Percentiles rank a stretch among this genome's conserved stretches.
Conservation (phyloP, 1,140 invertebrate species). For the Pseudomyrmex pallidus region DNA sequence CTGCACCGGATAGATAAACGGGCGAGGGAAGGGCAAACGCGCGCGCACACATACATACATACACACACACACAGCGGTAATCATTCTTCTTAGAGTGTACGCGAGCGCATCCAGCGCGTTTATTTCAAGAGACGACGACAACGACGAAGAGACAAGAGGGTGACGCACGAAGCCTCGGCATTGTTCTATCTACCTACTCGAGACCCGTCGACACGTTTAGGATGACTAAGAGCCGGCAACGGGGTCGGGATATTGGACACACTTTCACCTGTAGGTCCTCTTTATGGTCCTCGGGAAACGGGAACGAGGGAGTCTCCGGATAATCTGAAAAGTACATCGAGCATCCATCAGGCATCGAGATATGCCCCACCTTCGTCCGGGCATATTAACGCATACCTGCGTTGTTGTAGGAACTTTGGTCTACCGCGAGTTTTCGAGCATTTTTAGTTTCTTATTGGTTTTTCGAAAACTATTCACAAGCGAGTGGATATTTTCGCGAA, state of each 20-base stretch:
- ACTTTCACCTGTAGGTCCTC: constrained; percentile 68
- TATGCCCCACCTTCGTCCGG: no score
- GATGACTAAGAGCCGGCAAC: constrained; percentile 65
- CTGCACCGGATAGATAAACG: constrained; percentile 38
- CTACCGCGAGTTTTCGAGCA: no score
- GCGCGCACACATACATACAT: no score
- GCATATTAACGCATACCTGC: neutral
- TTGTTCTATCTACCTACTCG: constrained; percentile 70
- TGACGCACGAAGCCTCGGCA: constrained; percentile 66
- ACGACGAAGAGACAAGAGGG: constrained; percentile 37
- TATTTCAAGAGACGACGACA: constrained; percentile 42
- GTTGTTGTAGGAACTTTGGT: neutral
- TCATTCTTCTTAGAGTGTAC: constrained; percentile 50
- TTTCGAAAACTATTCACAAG: no score
- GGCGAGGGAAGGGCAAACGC: constrained; percentile 52
- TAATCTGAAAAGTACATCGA: constrained; percentile 62
- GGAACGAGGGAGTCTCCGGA: constrained; percentile 4
- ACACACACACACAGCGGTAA: constrained; percentile 48
- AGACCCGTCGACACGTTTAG: constrained; percentile 62
- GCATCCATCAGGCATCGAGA: neutral
- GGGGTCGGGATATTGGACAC: constrained; percentile 20
- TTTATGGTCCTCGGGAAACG: constrained; percentile 60
- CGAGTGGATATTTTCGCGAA: no score
- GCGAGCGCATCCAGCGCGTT: constrained; percentile 36
- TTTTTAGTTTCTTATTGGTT: no score